A percentile compares a stretch with the other conserved stretches of the same genome.
phyloP scores from a whole-genome alignment of 1,140 invertebrate species.

The Plodia interpunctella region DNA sequence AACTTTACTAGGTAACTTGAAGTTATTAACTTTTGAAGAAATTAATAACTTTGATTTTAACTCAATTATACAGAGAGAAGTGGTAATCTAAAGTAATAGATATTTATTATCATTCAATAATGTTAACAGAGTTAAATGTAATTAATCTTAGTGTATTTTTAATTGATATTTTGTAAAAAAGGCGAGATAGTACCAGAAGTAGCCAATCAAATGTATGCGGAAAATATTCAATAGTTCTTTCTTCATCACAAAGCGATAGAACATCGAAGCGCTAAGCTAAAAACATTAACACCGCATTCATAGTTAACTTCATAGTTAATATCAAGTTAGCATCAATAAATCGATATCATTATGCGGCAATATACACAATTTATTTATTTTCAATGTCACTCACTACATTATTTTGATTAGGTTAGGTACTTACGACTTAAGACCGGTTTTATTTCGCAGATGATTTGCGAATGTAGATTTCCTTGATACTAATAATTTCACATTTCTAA shows the following conservation, averaged over 20 bases:
- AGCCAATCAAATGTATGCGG: slow-evolving; percentile 14
- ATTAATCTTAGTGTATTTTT: too few species aligned
- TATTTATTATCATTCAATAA: slow-evolving; percentile 15
- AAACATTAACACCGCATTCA: slow-evolving; percentile 38
- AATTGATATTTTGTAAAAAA: too few species aligned
- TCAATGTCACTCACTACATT: slow-evolving; percentile 40
- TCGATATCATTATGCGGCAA: slow-evolving; percentile 62
- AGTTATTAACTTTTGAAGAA: too few species aligned
- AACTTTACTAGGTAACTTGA: neutral
- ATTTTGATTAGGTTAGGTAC: slow-evolving; percentile 42
- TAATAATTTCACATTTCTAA: slow-evolving; percentile 66
- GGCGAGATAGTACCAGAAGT: neutral
- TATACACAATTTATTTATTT: slow-evolving; percentile 46
- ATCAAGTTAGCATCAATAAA: too few species aligned
- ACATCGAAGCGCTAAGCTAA: slow-evolving; percentile 34
- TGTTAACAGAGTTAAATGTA: too few species aligned
- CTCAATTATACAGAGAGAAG: too few species aligned
- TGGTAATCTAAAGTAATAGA: slow-evolving; percentile 3
- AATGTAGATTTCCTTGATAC: slow-evolving; percentile 36
- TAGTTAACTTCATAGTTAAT: slow-evolving; percentile 37
- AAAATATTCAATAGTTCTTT: slow-evolving; percentile 14
- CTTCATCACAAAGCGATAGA: slow-evolving; percentile 31
- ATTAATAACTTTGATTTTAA: neutral
- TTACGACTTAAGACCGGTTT: slow-evolving; percentile 44
- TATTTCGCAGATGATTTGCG: slow-evolving; percentile 41